These are phyloP conservation scores for Mizuhopecten yessoensis DNA, from an alignment of 1,140 invertebrate genomes.

Conservation along the genomic window DNA sequence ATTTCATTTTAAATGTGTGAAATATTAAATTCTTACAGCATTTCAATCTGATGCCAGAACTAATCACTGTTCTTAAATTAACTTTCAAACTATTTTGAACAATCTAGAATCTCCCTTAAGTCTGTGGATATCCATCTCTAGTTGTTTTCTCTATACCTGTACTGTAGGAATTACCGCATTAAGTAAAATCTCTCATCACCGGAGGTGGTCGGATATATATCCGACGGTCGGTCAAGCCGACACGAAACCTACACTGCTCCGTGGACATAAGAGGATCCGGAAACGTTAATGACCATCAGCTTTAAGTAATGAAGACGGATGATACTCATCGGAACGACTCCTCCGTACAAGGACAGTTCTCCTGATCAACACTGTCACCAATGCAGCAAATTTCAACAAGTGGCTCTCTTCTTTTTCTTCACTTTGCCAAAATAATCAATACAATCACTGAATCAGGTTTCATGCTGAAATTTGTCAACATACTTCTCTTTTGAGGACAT, in stretches of 20 bases:
- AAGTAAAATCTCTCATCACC: constrained; percentile 17
- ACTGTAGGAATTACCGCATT: not conserved
- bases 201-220: not conserved
- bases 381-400: not conserved
- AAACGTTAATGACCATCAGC: not conserved
- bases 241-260: not conserved
- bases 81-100: too few species aligned
- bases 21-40: too few species aligned
- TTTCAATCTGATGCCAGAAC: too few species aligned
- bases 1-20: too few species aligned
- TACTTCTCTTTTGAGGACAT: not conserved
- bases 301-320: not conserved
- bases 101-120: too few species aligned
- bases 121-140: too few species aligned
- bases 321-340: not conserved
- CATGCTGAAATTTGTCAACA: not conserved
- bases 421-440: constrained; percentile 34
- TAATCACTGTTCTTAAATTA: too few species aligned
- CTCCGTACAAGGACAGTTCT: not conserved
- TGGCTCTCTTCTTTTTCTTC: not conserved
- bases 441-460: not conserved
- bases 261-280: constrained; percentile 21
- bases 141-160: not conserved
- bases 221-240: not conserved
- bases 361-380: not conserved